Evolutionary conservation across 2,113 vertebrate genomes (phyloP).

Genomic region (Rissa tridactyla): DNA sequence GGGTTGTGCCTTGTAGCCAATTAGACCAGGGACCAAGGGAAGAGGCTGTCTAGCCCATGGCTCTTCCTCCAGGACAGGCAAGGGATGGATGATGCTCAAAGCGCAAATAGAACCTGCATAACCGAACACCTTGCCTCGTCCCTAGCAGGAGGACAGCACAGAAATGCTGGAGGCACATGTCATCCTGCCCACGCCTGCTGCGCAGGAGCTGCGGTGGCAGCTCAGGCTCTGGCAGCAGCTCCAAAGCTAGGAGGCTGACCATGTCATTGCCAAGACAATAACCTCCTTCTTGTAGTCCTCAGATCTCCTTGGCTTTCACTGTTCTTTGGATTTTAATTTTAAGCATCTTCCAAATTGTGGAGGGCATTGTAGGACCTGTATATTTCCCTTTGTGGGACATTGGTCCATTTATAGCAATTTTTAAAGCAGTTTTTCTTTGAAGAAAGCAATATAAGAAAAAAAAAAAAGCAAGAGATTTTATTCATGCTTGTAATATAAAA

Average conservation of each 20-base stretch:
- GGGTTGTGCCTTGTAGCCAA: not conserved
- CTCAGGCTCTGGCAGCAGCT: not conserved
- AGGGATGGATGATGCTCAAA: not conserved
- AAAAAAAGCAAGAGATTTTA: not conserved
- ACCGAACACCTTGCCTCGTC: not conserved
- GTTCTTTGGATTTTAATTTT: not conserved
- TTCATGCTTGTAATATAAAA: not conserved
- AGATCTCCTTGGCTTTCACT: not conserved
- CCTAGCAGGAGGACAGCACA: not conserved
- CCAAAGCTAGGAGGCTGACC: not conserved
- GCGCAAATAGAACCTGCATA: not conserved
- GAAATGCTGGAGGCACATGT: not conserved
- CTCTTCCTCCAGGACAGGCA: not conserved
- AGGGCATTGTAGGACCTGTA: not conserved
- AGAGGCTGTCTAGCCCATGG: not conserved
- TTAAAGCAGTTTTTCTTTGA: not conserved
- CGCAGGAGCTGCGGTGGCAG: not conserved
- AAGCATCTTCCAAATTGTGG: not conserved
- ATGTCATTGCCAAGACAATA: not conserved
- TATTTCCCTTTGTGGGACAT: not conserved
- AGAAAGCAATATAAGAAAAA: not conserved
- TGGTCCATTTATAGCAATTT: not conserved
- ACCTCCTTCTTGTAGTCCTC: not conserved
- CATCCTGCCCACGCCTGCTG: not conserved
- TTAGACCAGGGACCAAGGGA: not conserved